These are phyloP conservation scores for Zoanthus gigantus DNA, from an alignment of 92 coral and sea anemone species.

Conservation along the genomic window DNA sequence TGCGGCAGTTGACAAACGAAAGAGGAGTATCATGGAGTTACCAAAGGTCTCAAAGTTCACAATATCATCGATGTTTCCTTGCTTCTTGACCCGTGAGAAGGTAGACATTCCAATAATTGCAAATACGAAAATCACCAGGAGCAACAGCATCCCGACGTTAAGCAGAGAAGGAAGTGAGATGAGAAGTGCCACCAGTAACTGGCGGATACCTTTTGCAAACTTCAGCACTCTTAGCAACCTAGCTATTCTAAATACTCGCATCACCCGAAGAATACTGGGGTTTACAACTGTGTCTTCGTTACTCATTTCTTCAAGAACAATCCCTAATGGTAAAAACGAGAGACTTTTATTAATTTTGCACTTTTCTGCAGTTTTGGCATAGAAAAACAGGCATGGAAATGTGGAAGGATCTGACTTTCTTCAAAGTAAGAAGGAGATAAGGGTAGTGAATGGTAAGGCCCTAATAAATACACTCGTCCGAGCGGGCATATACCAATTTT, in stretches of 20 bases:
- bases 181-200: constrained; percentile 87
- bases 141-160: constrained; percentile 91
- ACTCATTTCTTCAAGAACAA: constrained; percentile 82
- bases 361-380: neutral
- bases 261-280: constrained; percentile 88
- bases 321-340: constrained; percentile 62
- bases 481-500: too few species aligned
- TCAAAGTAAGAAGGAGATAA: too few species aligned
- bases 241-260: constrained; percentile 92
- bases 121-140: constrained; percentile 91
- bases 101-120: constrained; percentile 97
- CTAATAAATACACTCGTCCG: too few species aligned
- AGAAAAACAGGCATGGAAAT: neutral
- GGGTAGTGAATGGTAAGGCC: too few species aligned
- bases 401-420: too few species aligned
- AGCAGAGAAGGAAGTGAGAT: constrained; percentile 93
- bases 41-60: constrained; percentile 95
- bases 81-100: constrained; percentile 85
- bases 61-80: constrained; percentile 87
- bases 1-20: constrained; percentile 93
- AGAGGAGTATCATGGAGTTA: constrained; percentile 87
- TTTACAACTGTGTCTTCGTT: constrained; percentile 69
- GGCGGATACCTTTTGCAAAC: constrained; percentile 97
- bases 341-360: neutral
- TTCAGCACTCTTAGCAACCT: constrained; percentile 88